Percentiles rank a stretch among this genome's conserved stretches.
Evolutionary conservation across 2,888 invertebrate species (phyloP).

Genomic region (Microplitis manilae): DNA sequence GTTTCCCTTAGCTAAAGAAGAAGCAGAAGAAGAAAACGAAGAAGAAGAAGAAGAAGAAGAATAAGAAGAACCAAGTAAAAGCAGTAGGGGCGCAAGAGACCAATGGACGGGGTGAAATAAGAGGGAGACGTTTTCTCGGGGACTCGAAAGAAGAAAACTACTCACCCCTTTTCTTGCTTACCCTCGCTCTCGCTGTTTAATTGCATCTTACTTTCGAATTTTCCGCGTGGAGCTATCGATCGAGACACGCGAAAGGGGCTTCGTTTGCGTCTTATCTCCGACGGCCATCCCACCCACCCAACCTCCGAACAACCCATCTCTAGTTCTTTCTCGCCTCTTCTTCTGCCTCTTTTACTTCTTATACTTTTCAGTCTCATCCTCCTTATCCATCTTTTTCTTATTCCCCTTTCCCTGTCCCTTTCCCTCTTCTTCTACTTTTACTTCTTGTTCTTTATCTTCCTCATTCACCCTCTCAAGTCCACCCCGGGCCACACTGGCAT

Average conservation of each 20-base stretch:
- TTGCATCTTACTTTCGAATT: constrained; percentile 73
- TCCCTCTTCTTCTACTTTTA: constrained; percentile 32
- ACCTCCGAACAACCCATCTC: constrained; percentile 44
- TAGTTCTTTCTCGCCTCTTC: constrained; percentile 48
- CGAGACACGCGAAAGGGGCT: constrained; percentile 66
- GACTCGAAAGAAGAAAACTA: constrained; percentile 62
- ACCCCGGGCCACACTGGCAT: constrained; percentile 55
- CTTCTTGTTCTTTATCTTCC: constrained; percentile 40
- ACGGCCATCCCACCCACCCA: constrained; percentile 57
- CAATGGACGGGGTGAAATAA: constrained; percentile 48
- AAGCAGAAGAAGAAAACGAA: constrained; percentile 50
- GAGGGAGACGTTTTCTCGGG: constrained; percentile 44
- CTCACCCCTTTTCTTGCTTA: constrained; percentile 72
- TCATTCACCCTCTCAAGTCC: constrained; percentile 49
- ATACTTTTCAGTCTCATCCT: constrained; percentile 45
- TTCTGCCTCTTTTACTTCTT: constrained; percentile 44
- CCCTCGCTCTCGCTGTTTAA: constrained; percentile 69
- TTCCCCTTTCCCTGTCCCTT: constrained; percentile 40
- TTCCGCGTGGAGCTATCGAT: constrained; percentile 72
- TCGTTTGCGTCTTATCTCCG: constrained; percentile 72
- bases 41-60: constrained; percentile 53
- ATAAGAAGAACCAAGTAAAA: constrained; percentile 49
- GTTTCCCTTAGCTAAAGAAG: constrained; percentile 67
- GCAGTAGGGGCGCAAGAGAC: constrained; percentile 36
- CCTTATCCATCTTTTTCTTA: constrained; percentile 42